A percentile compares a stretch with the other conserved stretches of the same genome.
Evolutionary conservation across 2,888 invertebrate genomes (phyloP).

Genomic region (Zeuzera pyrina): DNA sequence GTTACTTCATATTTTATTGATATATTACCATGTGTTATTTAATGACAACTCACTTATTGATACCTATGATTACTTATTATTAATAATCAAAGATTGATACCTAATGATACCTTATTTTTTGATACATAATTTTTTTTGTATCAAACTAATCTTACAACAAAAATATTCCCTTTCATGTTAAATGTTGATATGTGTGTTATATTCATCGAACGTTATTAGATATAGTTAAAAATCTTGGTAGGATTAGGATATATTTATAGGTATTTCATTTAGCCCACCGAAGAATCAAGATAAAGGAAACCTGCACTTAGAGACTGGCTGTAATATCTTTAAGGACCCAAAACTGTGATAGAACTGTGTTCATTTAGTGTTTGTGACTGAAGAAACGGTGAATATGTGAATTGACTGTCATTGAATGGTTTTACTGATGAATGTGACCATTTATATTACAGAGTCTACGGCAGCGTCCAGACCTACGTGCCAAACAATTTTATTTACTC

Average conservation of each 20-base stretch:
- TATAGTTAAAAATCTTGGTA: no score
- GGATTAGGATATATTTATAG: not conserved
- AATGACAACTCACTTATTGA: not conserved
- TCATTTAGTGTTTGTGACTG: not conserved
- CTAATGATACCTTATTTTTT: no score
- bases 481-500: conserved; percentile 32
- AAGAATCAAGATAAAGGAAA: not conserved
- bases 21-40: not conserved
- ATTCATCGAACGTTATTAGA: no score
- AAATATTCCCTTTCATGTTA: no score
- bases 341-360: conserved; percentile 22
- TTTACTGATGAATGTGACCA: conserved; percentile 57
- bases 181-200: no score
- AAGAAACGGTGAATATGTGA: conserved; percentile 35
- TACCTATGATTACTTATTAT: not conserved
- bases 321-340: conserved; percentile 1
- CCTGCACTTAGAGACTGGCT: not conserved
- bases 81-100: no score
- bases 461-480: conserved; percentile 43
- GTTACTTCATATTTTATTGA: no score
- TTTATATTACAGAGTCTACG: conserved; percentile 59
- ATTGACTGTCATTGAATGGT: no score
- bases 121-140: no score
- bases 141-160: no score
- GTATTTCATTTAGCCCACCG: conserved; percentile 1